Percentiles rank a stretch among this genome's conserved stretches.
These are phyloP conservation scores for Aphis gossypii DNA, from an alignment of 1,140 invertebrate species.

Conservation along the genomic window DNA sequence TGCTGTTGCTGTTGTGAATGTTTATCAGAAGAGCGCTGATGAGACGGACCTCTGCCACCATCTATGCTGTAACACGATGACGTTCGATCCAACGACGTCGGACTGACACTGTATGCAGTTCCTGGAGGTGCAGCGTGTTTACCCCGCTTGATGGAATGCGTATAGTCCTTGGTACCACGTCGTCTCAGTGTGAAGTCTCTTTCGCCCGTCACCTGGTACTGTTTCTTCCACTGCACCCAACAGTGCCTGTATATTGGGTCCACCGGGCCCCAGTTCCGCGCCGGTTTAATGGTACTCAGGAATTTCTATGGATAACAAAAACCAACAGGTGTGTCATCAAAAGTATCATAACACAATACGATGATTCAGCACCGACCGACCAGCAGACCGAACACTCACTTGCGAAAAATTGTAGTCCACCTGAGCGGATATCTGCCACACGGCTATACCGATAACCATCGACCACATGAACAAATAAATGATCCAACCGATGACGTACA, in stretches of 20 bases:
- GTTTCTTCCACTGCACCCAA: conserved; percentile 67
- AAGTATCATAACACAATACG: not conserved
- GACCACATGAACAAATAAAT: conserved; percentile 64
- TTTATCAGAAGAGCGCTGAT: not conserved
- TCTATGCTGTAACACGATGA: conserved; percentile 34
- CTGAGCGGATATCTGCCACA: conserved; percentile 64
- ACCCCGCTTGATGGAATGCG: conserved; percentile 67
- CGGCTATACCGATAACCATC: conserved; percentile 64
- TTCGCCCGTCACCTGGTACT: conserved; percentile 64
- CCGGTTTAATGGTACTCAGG: conserved; percentile 68
- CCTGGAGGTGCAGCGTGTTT: conserved; percentile 58
- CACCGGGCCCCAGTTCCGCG: conserved; percentile 70
- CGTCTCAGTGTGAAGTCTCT: conserved; percentile 69
- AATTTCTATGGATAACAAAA: conserved; percentile 66
- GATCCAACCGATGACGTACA: conserved; percentile 65
- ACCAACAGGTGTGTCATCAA: not conserved
- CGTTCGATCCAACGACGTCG: conserved; percentile 38
- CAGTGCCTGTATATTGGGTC: conserved; percentile 71
- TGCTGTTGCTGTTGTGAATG: conserved; percentile 16
- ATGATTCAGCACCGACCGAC: not conserved
- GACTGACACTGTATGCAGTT: conserved; percentile 56
- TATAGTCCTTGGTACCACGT: conserved; percentile 70
- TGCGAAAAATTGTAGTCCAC: conserved; percentile 65
- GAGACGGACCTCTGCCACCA: not conserved
- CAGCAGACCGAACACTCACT: conserved; percentile 59